Evolutionary conservation across 2,797 vertebrate genomes (phyloP).

Genomic region (Onychomys torridus): DNA sequence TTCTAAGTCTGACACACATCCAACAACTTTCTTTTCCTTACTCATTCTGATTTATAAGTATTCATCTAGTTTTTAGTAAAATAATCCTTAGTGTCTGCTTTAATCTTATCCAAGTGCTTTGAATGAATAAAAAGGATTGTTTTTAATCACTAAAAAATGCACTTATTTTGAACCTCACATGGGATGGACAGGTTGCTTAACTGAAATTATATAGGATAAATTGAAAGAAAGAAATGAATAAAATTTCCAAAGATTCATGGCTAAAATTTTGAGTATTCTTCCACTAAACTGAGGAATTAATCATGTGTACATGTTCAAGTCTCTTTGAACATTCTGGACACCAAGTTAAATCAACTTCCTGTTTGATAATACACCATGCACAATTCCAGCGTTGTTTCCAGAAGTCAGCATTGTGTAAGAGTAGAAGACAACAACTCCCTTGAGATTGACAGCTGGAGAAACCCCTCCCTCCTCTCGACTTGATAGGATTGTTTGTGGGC

Average conservation of each 20-base stretch:
- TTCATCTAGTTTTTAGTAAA: neutral
- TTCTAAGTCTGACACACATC: neutral
- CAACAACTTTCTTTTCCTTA: neutral
- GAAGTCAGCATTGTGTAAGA: neutral
- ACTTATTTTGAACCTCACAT: neutral
- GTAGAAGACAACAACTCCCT: neutral
- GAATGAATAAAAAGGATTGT: neutral
- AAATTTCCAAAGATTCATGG: neutral
- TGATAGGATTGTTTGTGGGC: neutral
- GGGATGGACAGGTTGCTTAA: neutral
- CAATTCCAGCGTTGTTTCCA: neutral
- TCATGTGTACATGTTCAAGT: neutral
- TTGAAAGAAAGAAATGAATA: neutral
- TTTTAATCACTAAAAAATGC: neutral
- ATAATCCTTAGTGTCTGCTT: neutral
- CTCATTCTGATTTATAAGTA: neutral
- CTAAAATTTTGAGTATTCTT: neutral
- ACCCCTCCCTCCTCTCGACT: no score
- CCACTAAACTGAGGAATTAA: neutral
- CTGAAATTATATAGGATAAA: neutral
- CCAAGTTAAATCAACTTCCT: neutral
- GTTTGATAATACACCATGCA: neutral
- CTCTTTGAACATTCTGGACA: neutral
- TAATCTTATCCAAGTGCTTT: neutral
- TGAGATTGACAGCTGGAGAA: neutral